phyloP scores from a whole-genome alignment of 2,113 vertebrate genomes.

The Synchiropus splendidus region DNA sequence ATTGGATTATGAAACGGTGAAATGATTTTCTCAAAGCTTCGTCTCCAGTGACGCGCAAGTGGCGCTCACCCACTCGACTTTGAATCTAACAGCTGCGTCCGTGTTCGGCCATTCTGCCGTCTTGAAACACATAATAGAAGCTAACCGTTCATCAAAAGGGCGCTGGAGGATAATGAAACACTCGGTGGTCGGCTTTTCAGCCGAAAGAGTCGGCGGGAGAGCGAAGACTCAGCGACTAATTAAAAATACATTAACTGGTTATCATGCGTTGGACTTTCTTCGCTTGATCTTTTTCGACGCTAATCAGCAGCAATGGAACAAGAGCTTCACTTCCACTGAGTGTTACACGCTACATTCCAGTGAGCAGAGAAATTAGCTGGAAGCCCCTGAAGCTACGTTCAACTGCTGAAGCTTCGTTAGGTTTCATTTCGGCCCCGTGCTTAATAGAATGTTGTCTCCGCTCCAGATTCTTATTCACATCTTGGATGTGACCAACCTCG shows the following conservation, averaged over 20 bases:
- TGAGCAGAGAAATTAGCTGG: slow-evolving; percentile 50
- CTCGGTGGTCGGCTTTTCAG: background rate
- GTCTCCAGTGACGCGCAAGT: slow-evolving; percentile 27
- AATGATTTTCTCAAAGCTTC: slow-evolving; percentile 37
- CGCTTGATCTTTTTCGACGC: slow-evolving; percentile 45
- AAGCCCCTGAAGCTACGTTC: slow-evolving; percentile 37
- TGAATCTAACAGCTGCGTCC: slow-evolving; percentile 35
- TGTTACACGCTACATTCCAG: slow-evolving; percentile 52
- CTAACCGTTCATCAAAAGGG: slow-evolving; percentile 35
- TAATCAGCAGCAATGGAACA: slow-evolving; percentile 57
- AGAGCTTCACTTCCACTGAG: slow-evolving; percentile 41
- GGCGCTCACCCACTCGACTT: slow-evolving; percentile 34
- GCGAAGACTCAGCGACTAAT: slow-evolving; percentile 40
- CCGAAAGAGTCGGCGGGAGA: slow-evolving; percentile 22
- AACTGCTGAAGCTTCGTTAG: slow-evolving; percentile 37
- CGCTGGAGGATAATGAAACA: background rate
- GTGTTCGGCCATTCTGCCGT: slow-evolving; percentile 20
- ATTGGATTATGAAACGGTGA: slow-evolving; percentile 53
- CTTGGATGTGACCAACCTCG: slow-evolving; percentile 23
- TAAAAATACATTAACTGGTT: slow-evolving; percentile 59
- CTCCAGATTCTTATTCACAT: slow-evolving; percentile 25
- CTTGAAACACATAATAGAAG: slow-evolving; percentile 36
- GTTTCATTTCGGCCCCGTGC: slow-evolving; percentile 44
- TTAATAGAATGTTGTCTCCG: slow-evolving; percentile 33
- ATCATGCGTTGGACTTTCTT: slow-evolving; percentile 55